Evolutionary conservation across 2,888 invertebrate genomes (phyloP).

Genomic region (Alloscopus bannaensis): DNA sequence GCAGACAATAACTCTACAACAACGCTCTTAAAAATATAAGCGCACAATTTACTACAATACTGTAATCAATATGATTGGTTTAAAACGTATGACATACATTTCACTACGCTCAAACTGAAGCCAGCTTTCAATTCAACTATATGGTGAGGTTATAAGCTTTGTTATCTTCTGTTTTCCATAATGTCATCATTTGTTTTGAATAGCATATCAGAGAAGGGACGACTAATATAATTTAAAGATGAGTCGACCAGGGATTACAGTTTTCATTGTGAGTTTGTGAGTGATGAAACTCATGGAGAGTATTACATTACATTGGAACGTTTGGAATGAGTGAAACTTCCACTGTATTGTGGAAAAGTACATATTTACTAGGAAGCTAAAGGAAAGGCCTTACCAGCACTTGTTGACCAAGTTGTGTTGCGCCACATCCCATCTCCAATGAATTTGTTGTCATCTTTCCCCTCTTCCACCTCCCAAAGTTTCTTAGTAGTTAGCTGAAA

Average conservation of each 20-base stretch:
- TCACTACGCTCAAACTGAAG: no score
- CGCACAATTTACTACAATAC: no score
- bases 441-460: conserved; percentile 72
- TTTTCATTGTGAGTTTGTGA: neutral
- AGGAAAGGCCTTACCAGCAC: conserved; percentile 53
- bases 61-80: no score
- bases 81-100: no score
- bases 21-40: no score
- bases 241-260: conserved; percentile 19
- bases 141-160: no score
- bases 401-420: conserved; percentile 72
- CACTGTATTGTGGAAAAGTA: neutral
- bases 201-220: no score
- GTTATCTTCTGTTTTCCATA: no score
- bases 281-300: neutral
- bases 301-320: neutral
- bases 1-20: no score
- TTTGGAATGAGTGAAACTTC: conserved; percentile 22
- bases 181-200: no score
- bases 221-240: conserved; percentile 16
- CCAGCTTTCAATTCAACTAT: no score
- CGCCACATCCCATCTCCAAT: conserved; percentile 73
- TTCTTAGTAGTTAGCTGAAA: conserved; percentile 72
- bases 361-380: neutral
- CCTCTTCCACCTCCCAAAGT: conserved; percentile 72